Percentiles rank a stretch among this genome's conserved stretches.
Evolutionary conservation across 2,113 vertebrate species (phyloP).

Genomic region (Tiliqua scincoides): DNA sequence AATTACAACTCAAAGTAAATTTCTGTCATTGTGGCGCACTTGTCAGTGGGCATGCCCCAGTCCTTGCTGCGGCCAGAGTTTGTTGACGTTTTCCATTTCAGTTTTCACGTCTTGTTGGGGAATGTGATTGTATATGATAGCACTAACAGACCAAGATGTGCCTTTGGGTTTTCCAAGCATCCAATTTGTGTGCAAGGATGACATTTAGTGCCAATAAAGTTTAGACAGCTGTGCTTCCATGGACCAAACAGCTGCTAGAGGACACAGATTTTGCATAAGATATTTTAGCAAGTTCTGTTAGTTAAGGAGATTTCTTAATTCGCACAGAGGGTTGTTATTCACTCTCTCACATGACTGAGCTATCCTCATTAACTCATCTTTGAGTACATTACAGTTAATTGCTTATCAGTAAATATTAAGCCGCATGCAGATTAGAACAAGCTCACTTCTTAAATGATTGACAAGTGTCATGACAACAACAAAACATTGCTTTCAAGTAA

Average conservation of each 20-base stretch:
- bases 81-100: slow-evolving; percentile 66
- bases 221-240: slow-evolving; percentile 57
- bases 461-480: slow-evolving; percentile 8
- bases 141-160: slow-evolving; percentile 44
- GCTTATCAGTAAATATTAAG: slow-evolving; percentile 47
- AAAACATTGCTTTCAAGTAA: slow-evolving; percentile 34
- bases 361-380: slow-evolving; percentile 31
- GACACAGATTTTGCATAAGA: slow-evolving; percentile 29
- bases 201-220: slow-evolving; percentile 73
- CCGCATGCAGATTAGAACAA: slow-evolving; percentile 62
- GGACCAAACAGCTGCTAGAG: slow-evolving; percentile 66
- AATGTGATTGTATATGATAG: slow-evolving; percentile 56
- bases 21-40: slow-evolving; percentile 77
- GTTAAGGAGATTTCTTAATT: slow-evolving; percentile 12
- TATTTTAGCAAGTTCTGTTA: slow-evolving; percentile 33
- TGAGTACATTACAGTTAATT: slow-evolving; percentile 40
- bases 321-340: not conserved
- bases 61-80: slow-evolving; percentile 39
- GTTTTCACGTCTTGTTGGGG: slow-evolving; percentile 62
- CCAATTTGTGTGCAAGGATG: slow-evolving; percentile 36
- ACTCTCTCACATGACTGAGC: slow-evolving; percentile 2
- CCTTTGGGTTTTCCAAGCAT: slow-evolving; percentile 49
- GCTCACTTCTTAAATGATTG: slow-evolving; percentile 10
- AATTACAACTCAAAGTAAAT: slow-evolving; percentile 88
- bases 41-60: slow-evolving; percentile 74